Base-by-base conservation (phyloP, 2,888 invertebrate species). In the Trichopoda pennipes region DNA sequence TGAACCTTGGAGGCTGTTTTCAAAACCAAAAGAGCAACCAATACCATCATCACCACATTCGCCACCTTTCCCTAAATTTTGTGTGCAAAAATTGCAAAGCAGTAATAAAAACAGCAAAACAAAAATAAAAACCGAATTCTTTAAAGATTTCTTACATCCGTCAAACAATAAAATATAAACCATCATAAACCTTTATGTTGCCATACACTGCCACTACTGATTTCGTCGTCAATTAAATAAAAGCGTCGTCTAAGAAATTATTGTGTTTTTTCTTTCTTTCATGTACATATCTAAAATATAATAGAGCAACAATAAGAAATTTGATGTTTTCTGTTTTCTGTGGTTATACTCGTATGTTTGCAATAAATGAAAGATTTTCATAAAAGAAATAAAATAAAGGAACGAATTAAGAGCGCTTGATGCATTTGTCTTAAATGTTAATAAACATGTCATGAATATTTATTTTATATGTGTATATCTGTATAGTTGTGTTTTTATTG, bases 1-100 rank as follows among this genome's bases (percentile, higher is more conserved):
- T 89, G 89, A 89, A 86, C 87, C 89, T 88, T 86, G 85, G 89
- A 89, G 89, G 87, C 87, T 82, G 75, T 51, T 68, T 55, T 28
- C 7, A 23, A 60, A 79, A 79, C 70, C 78, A 82, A 78, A 81
- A 49, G 56, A 60, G 58, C 53, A 70, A 78, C 64, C 81, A 70
- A 44, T 51, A 61, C 12, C 19, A 55, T 28, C 17, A 44, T 14
- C 42, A 42, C 47, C 69, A 61, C 47, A 70, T 66, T 66, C 61
- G 70, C 55, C 68, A 79, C 79, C 79, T 82, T 79, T 82, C 70
- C 14, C 32, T 16, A 35, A 4, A 10, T 64, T 28, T 0, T 17
- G 17, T 17, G 7, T 14, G 53, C 66, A 23, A 58, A 78, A 73
- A 53, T 51, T 78, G 58, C 58, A 47, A 10, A 28, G 47, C 35